These are phyloP conservation scores for Toxotes jaculatrix DNA, from an alignment of 2,113 vertebrate genomes.

Conservation along the genomic window DNA sequence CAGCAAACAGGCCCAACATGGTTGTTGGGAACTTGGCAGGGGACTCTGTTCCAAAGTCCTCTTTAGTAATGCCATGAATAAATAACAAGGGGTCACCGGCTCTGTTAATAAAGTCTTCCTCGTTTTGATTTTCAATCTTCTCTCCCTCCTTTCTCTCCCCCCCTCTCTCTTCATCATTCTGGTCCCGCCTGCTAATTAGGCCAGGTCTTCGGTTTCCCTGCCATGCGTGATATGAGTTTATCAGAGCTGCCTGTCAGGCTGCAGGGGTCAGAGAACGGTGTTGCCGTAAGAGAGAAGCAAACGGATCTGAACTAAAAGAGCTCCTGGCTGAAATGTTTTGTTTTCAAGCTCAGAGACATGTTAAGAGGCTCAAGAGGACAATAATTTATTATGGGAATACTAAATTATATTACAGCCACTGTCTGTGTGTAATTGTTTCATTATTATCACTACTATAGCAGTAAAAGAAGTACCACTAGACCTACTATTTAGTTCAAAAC, in stretches of 20 bases:
- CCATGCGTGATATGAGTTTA: slow-evolving; percentile 76
- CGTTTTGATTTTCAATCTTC: slow-evolving; percentile 78
- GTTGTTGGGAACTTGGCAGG: slow-evolving; percentile 58
- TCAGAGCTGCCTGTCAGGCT: slow-evolving; percentile 65
- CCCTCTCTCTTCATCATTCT: slow-evolving; percentile 46
- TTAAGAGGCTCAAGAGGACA: slow-evolving; percentile 37
- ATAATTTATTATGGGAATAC: background rate
- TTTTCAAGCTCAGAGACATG: slow-evolving; percentile 23
- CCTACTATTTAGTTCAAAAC: background rate
- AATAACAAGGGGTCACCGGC: slow-evolving; percentile 70
- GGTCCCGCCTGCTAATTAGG: slow-evolving; percentile 70
- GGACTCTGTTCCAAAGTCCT: slow-evolving; percentile 65
- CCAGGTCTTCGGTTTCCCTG: slow-evolving; percentile 75
- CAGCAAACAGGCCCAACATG: slow-evolving; percentile 5
- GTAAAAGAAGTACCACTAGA: slow-evolving; percentile 16
- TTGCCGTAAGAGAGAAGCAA: slow-evolving; percentile 3
- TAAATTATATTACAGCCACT: slow-evolving; percentile 9
- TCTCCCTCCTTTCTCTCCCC: slow-evolving; percentile 21
- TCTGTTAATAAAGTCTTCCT: slow-evolving; percentile 70
- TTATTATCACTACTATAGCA: background rate
- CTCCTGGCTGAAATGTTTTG: background rate
- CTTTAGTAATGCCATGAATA: slow-evolving; percentile 74
- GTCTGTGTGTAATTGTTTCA: slow-evolving; percentile 13
- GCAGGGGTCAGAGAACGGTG: slow-evolving; percentile 55
- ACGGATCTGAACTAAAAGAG: slow-evolving; percentile 20